These are phyloP conservation scores for Masticophis lateralis DNA, from an alignment of 2,797 vertebrate genomes.

Conservation along the genomic window DNA sequence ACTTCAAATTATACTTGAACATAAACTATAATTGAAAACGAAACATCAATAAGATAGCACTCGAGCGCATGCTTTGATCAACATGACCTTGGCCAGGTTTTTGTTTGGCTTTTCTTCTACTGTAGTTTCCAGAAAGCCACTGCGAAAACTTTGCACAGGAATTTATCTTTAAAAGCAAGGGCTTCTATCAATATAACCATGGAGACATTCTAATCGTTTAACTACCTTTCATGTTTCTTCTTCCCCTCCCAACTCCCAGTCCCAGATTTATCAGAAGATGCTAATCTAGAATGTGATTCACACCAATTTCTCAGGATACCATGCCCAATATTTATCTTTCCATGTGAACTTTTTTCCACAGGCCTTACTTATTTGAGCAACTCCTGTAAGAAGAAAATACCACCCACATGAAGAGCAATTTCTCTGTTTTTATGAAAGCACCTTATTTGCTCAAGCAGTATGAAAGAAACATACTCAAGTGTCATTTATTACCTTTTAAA, in stretches of 20 bases:
- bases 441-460: constrained; percentile 28
- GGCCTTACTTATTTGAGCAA: constrained; percentile 4
- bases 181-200: neutral
- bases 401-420: neutral
- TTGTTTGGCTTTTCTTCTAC: neutral
- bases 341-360: neutral
- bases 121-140: neutral
- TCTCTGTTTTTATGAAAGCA: constrained; percentile 14
- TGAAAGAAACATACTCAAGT: neutral
- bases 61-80: neutral
- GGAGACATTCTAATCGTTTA: neutral
- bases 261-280: neutral
- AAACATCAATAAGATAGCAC: neutral
- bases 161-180: neutral
- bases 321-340: neutral
- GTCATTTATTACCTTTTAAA: constrained; percentile 87
- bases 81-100: neutral
- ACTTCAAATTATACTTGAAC: neutral
- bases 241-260: neutral
- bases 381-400: constrained; percentile 6
- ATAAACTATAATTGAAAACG: neutral
- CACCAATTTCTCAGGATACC: neutral
- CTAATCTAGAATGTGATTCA: neutral
- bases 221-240: neutral
- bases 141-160: neutral